These are phyloP conservation scores for Tachuris rubrigastra DNA, from an alignment of 2,113 vertebrate genomes.

Conservation along the genomic window DNA sequence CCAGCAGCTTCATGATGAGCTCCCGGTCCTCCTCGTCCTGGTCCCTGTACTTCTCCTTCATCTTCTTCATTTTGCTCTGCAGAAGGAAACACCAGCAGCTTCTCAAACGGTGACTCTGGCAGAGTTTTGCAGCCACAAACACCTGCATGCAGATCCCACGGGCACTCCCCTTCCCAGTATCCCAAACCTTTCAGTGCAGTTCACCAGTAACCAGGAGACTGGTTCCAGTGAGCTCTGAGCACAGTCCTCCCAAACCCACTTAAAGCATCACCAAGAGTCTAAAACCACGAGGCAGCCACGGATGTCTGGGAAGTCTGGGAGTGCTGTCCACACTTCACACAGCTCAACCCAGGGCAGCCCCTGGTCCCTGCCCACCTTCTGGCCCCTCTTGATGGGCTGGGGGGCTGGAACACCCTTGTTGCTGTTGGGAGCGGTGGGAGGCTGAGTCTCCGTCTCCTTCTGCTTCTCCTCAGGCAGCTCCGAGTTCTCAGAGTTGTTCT, in stretches of 20 bases:
- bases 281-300: not conserved
- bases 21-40: slow-evolving; percentile 97
- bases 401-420: slow-evolving; percentile 57
- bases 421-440: slow-evolving; percentile 41
- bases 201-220: not conserved
- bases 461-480: slow-evolving; percentile 67
- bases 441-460: slow-evolving; percentile 33
- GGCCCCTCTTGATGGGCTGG: slow-evolving; percentile 87
- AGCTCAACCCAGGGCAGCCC: not conserved
- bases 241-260: not conserved
- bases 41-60: slow-evolving; percentile 98
- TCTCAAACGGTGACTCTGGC: not conserved
- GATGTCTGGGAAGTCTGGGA: not conserved
- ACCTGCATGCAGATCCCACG: not conserved
- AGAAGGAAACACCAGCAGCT: not conserved
- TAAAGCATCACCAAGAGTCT: not conserved
- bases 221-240: not conserved
- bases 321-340: not conserved
- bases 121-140: not conserved
- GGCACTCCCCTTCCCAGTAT: not conserved
- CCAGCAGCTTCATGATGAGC: slow-evolving; percentile 95
- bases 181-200: not conserved
- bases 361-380: slow-evolving; percentile 78
- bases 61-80: slow-evolving; percentile 98
- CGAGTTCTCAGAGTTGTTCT: slow-evolving; percentile 65